Conservation (phyloP, 2,113 vertebrate species). For the Maccullochella peelii region DNA sequence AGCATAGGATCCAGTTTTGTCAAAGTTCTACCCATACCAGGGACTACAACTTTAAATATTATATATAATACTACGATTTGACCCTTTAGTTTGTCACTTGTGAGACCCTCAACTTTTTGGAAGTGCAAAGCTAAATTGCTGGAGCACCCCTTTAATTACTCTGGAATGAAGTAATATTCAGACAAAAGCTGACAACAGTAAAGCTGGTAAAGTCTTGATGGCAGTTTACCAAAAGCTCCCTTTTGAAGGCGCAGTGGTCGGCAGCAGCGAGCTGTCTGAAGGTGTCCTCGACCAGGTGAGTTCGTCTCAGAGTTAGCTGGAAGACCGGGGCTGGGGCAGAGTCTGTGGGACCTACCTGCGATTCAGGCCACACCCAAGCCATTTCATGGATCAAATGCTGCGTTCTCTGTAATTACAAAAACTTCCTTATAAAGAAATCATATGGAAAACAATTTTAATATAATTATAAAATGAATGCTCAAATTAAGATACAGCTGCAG, state of each 20-base stretch:
- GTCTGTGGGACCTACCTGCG: accelerated
- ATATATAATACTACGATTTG: background rate
- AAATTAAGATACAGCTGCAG: background rate
- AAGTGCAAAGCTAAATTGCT: background rate
- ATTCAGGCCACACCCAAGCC: accelerated
- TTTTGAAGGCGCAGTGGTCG: slow-evolving; percentile 62
- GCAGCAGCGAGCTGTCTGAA: slow-evolving; percentile 74
- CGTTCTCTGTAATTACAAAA: slow-evolving; percentile 44
- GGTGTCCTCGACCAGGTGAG: slow-evolving; percentile 76
- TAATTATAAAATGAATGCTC: background rate
- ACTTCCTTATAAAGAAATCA: background rate
- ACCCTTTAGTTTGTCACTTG: background rate
- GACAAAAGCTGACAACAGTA: background rate
- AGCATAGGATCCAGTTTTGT: background rate
- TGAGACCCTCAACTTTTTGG: background rate
- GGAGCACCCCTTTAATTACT: background rate
- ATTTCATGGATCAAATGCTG: accelerated
- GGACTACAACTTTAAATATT: background rate
- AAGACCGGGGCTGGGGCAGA: slow-evolving; percentile 35
- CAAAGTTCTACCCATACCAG: background rate
- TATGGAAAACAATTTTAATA: background rate
- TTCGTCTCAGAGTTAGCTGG: slow-evolving; percentile 70
- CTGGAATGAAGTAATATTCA: background rate
- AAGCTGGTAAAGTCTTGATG: background rate
- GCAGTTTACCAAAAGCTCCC: slow-evolving; percentile 67